Conservation (phyloP, 1,140 invertebrate species). For the Popillia japonica region DNA sequence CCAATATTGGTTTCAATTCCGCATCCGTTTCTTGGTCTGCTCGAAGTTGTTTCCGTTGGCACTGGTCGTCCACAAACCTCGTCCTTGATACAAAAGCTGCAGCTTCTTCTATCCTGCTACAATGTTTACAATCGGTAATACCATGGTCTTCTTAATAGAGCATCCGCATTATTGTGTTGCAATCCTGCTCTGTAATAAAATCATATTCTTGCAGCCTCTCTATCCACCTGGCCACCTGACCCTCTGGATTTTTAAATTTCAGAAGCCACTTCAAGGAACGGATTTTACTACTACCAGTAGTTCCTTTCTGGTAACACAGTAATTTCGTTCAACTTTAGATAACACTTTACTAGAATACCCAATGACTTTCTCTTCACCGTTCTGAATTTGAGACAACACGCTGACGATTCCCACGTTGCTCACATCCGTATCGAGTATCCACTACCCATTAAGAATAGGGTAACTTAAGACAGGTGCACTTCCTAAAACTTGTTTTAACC, state of each 20-base stretch:
- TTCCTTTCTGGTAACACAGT: slow-evolving; percentile 58
- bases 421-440: slow-evolving; percentile 53
- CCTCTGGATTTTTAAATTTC: slow-evolving; percentile 51
- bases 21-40: neutral
- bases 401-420: slow-evolving; percentile 56
- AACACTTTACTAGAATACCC: slow-evolving; percentile 57
- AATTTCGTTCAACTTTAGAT: slow-evolving; percentile 57
- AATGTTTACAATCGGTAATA: slow-evolving; percentile 42
- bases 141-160: slow-evolving; percentile 42
- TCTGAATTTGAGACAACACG: slow-evolving; percentile 57
- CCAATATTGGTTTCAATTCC: neutral
- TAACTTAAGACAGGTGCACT: slow-evolving; percentile 44
- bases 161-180: slow-evolving; percentile 47
- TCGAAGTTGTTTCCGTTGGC: neutral
- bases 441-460: slow-evolving; percentile 50
- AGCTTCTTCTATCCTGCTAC: neutral
- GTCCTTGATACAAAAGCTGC: too few species aligned
- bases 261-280: slow-evolving; percentile 48
- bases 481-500: neutral
- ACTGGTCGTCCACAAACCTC: too few species aligned
- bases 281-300: slow-evolving; percentile 56
- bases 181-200: slow-evolving; percentile 47
- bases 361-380: slow-evolving; percentile 55
- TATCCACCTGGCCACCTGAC: slow-evolving; percentile 51
- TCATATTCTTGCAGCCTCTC: slow-evolving; percentile 48